Evolutionary conservation across 1,140 invertebrate genomes (phyloP).

Genomic region (Bombus superbus): DNA sequence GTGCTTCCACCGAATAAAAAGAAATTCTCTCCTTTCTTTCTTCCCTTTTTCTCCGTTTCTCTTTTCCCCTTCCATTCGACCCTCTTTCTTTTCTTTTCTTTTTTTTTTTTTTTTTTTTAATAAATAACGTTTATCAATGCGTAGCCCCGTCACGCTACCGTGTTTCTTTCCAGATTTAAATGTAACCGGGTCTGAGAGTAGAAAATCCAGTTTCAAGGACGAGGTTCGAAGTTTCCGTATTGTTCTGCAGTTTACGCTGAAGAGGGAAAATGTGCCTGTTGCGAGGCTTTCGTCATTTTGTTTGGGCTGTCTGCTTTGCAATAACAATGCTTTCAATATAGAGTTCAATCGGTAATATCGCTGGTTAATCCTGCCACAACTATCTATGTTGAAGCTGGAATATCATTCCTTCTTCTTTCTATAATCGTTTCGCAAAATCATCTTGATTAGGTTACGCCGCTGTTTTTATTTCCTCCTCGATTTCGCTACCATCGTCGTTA

Average conservation of each 20-base stretch:
- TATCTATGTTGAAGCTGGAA: too few relatives aligned
- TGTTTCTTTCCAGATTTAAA: background rate
- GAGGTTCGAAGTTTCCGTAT: background rate
- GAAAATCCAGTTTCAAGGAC: background rate
- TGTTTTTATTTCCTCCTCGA: background rate
- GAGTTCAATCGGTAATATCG: background rate
- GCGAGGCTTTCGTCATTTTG: background rate
- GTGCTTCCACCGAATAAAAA: constrained; percentile 15
- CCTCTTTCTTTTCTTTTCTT: background rate
- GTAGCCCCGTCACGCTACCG: background rate
- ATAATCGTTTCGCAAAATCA: background rate
- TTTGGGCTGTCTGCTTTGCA: background rate
- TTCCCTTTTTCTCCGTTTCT: too few relatives aligned
- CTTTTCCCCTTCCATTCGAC: too few relatives aligned
- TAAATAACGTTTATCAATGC: background rate
- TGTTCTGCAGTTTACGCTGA: background rate
- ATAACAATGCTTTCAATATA: background rate
- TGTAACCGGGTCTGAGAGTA: background rate
- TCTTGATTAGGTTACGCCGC: rapidly evolving
- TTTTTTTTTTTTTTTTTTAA: background rate
- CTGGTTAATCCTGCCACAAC: background rate
- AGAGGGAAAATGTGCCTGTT: background rate
- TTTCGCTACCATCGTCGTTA: too few relatives aligned
- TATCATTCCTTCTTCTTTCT: too few relatives aligned
- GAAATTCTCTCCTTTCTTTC: background rate